Evolutionary conservation across 2,888 invertebrate genomes (phyloP).

Genomic region (Sepioteuthis lessoniana): DNA sequence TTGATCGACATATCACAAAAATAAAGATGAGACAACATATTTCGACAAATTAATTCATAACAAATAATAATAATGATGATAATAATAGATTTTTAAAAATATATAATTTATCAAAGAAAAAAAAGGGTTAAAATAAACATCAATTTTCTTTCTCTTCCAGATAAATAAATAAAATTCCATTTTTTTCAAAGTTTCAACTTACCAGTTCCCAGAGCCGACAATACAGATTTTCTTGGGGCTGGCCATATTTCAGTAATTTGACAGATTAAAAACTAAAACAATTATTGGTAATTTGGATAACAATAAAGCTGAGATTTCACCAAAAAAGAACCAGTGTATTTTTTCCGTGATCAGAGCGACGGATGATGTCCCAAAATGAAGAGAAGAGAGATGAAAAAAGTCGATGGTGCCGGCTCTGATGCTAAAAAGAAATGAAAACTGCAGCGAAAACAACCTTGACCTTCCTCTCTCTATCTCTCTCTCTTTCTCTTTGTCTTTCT

Average conservation of each 20-base stretch:
- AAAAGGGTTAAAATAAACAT: no score
- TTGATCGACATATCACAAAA: no score
- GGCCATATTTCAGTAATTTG: conserved; percentile 52
- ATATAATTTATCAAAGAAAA: no score
- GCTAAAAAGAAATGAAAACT: background rate
- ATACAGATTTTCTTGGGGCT: conserved; percentile 68
- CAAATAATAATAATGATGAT: no score
- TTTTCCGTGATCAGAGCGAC: background rate
- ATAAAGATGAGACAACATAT: no score
- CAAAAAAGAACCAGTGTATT: background rate
- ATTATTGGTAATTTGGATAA: background rate
- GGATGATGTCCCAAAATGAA: background rate
- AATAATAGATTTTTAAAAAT: no score
- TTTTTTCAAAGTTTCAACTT: conserved; percentile 51
- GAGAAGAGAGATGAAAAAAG: background rate
- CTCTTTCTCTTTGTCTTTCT: background rate
- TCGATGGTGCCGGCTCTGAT: background rate
- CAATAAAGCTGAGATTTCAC: background rate
- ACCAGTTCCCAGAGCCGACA: conserved; percentile 75
- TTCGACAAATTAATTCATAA: no score
- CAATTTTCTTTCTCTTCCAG: no score
- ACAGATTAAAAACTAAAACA: background rate
- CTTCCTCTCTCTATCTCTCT: background rate
- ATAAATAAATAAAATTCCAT: no score
- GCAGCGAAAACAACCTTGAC: background rate